These are phyloP conservation scores for Ptyas mucosa DNA, from an alignment of 2,113 vertebrate genomes.

Conservation along the genomic window DNA sequence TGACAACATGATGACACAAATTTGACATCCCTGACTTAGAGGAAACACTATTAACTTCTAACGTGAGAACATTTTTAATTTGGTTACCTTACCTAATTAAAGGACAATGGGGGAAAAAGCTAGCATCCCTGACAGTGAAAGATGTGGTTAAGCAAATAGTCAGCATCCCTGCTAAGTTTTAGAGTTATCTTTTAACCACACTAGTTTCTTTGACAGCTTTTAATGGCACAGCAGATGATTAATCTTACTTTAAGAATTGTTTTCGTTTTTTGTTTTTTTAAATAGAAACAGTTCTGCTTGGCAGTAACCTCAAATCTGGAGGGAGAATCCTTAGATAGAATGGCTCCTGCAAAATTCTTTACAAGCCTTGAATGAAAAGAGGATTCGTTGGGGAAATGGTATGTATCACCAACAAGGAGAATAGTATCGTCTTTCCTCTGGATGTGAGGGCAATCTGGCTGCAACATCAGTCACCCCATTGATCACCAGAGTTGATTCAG, in stretches of 20 bases:
- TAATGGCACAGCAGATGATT: background rate
- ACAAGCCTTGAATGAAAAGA: background rate
- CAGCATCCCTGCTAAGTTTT: background rate
- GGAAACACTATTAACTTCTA: background rate
- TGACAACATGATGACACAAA: no score
- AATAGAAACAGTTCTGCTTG: slow-evolving; percentile 3
- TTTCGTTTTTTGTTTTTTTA: background rate
- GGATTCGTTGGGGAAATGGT: background rate
- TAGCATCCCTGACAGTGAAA: background rate
- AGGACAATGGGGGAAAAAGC: background rate
- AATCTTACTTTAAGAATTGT: background rate
- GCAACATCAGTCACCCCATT: no score
- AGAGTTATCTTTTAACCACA: background rate
- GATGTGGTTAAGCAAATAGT: background rate
- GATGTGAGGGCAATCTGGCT: no score
- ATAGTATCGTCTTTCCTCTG: background rate
- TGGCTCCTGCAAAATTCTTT: background rate
- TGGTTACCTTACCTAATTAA: background rate
- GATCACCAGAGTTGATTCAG: no score
- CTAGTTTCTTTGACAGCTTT: background rate
- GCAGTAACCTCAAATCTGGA: background rate
- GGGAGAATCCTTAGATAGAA: background rate
- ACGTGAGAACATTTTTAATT: background rate
- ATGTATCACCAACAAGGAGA: background rate
- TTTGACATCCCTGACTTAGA: no score